Conservation (phyloP, 1,140 invertebrate genomes). For the Hermetia illucens region DNA sequence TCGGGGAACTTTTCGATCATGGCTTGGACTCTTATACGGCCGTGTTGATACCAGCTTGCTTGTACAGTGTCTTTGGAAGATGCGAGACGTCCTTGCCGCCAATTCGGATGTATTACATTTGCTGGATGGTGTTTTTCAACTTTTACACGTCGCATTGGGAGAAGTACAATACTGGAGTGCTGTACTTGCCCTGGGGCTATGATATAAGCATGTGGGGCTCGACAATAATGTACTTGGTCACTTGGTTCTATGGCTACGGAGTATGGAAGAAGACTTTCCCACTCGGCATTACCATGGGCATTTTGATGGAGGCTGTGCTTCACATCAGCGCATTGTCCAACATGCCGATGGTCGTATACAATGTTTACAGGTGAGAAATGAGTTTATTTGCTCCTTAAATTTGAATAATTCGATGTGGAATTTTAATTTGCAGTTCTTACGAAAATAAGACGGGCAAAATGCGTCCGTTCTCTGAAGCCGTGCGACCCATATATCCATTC, state of each 20-base stretch:
- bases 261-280: slow-evolving; percentile 72
- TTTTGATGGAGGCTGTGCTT: slow-evolving; percentile 67
- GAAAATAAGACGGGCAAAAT: slow-evolving; percentile 71
- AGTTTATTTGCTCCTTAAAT: background rate
- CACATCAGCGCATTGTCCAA: slow-evolving; percentile 75
- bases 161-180: slow-evolving; percentile 91
- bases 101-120: slow-evolving; percentile 64
- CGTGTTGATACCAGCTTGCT: slow-evolving; percentile 76
- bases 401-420: slow-evolving; percentile 8
- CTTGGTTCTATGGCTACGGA: slow-evolving; percentile 49
- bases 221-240: slow-evolving; percentile 25
- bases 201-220: slow-evolving; percentile 75
- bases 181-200: slow-evolving; percentile 94
- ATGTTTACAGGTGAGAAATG: slow-evolving; percentile 67
- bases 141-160: slow-evolving; percentile 95
- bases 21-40: slow-evolving; percentile 94
- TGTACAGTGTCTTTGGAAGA: slow-evolving; percentile 87
- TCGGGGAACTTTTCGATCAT: slow-evolving; percentile 98
- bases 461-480: slow-evolving; percentile 53
- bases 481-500: slow-evolving; percentile 72
- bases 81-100: slow-evolving; percentile 50
- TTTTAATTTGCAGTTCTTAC: slow-evolving; percentile 45
- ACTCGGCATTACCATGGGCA: slow-evolving; percentile 51
- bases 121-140: slow-evolving; percentile 81
- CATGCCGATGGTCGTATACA: slow-evolving; percentile 73